A percentile compares a stretch with the other conserved stretches of the same genome.
phyloP scores from a whole-genome alignment of 2,888 invertebrate genomes.

The Sinelater perroti region DNA sequence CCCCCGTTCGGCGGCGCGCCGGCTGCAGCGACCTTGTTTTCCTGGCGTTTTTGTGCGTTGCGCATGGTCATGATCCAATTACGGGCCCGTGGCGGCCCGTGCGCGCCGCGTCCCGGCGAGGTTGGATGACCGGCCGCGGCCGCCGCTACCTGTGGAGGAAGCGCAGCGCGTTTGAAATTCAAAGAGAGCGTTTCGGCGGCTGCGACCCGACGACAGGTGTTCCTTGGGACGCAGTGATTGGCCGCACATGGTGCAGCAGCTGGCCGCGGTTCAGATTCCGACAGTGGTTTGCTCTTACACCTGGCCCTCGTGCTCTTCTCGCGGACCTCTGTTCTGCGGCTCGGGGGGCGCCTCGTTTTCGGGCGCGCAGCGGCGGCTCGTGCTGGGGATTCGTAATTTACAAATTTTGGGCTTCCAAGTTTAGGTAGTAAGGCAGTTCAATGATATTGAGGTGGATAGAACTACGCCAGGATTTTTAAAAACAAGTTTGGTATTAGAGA shows the following conservation, averaged over 20 bases:
- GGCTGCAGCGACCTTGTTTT: too few species aligned
- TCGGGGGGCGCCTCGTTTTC: background rate
- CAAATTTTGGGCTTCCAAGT: too few species aligned
- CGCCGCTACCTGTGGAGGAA: too few species aligned
- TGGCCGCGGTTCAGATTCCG: conserved; percentile 36
- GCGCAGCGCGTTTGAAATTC: conserved; percentile 2
- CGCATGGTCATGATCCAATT: background rate
- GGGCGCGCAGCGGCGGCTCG: background rate
- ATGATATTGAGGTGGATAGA: too few species aligned
- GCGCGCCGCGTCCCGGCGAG: too few species aligned
- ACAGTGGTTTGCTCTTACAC: conserved; percentile 35
- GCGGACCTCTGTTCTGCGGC: background rate
- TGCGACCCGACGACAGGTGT: conserved; percentile 38
- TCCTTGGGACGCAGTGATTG: conserved; percentile 36
- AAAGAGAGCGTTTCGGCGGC: conserved; percentile 25
- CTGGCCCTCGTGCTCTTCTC: conserved; percentile 20
- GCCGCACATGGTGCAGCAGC: conserved; percentile 41
- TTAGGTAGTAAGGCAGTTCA: too few species aligned
- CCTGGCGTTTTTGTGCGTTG: too few species aligned
- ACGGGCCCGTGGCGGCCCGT: background rate
- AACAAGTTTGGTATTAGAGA: too few species aligned
- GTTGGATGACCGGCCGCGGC: too few species aligned
- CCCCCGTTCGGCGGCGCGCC: too few species aligned
- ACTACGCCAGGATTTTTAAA: too few species aligned
- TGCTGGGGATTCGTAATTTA: too few species aligned